A percentile compares a stretch with the other conserved stretches of the same genome.
These are phyloP conservation scores for Neosilurus hyrtlii DNA, from an alignment of 2,797 vertebrate genomes.

Conservation along the genomic window DNA sequence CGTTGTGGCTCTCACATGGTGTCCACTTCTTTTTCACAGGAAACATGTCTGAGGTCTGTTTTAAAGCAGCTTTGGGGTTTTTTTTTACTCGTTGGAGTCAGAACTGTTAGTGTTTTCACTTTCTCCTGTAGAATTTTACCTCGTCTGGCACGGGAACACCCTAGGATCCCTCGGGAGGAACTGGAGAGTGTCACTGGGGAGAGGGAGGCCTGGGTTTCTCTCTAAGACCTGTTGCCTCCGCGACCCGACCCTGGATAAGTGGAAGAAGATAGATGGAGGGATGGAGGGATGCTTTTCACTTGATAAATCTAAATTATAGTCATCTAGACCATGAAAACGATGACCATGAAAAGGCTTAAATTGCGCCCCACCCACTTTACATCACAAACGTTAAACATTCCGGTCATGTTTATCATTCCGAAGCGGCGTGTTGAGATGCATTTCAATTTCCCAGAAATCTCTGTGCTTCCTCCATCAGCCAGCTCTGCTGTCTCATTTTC, in stretches of 20 bases:
- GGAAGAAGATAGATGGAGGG: too few species aligned
- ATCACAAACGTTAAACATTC: not conserved
- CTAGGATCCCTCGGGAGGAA: too few species aligned
- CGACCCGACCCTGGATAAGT: too few species aligned
- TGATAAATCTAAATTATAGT: too few species aligned
- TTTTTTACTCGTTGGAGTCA: not conserved
- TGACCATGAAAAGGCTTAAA: too few species aligned
- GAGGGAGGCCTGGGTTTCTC: too few species aligned
- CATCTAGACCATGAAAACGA: too few species aligned
- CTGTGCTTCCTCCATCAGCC: not conserved
- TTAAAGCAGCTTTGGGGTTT: not conserved
- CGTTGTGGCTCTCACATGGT: not conserved
- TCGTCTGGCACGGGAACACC: too few species aligned
- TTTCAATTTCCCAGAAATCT: not conserved
- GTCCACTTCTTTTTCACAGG: slow-evolving; percentile 8
- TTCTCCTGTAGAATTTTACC: too few species aligned
- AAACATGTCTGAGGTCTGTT: not conserved
- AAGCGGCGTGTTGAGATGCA: fast-evolving
- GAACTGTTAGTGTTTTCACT: not conserved
- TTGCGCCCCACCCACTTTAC: not conserved
- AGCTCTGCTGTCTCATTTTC: not conserved
- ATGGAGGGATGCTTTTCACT: too few species aligned
- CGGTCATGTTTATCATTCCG: not conserved
- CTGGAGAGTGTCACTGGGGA: too few species aligned
- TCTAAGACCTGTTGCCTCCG: too few species aligned